Base-by-base conservation (phyloP, 2,797 vertebrate species). In the Cossypha caffra region DNA sequence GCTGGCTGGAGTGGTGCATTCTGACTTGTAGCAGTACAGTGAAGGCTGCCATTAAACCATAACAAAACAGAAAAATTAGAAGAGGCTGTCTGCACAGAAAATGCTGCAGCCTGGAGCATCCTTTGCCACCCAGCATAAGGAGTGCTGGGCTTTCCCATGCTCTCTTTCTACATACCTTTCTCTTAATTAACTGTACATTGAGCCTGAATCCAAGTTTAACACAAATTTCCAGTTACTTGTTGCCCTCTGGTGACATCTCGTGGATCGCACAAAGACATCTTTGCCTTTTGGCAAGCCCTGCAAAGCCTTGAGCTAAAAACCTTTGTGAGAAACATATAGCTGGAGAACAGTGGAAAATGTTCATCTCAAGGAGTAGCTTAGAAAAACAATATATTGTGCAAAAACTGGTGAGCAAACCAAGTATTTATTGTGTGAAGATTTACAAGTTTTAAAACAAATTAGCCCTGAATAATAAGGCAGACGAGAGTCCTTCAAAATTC, bases 241-340 rank as follows among this genome's bases (percentile, higher is more conserved):
- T 93, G 75, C 69, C 51, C 76, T 90, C 91, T 93, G 76, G 85
- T 92, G 96, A 93, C 96, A 94, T 66, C 96, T 93, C 6, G 69
- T 94, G 95, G 93, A 86, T 63, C 69, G 86, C 43, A 83, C 28
- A 25, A 77, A 93, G 62, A 29, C 14, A 47, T 10, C 43, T 19
- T 25, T 55, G 71, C 10, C 54, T 74, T 42, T 47, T 58, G 33
- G 37, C n/a, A 90, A 89, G 31, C 28, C 14, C 24, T 31, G 55
- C 61, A 64, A 67, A 77, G 68, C 31, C 63, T 59, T 4, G 1
- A 90, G 29, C 50, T 78, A 59, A 90, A 95, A 92, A 71, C 6
- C 24, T 85, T 43, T 37, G 68, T 1, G 4, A 88, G 29, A 38
- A 69, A 12, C 1, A 6, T 28, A 40, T 48, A 52, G 33, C 5